phyloP scores from a whole-genome alignment of 2,888 invertebrate species.

The Tubulanus polymorphus region DNA sequence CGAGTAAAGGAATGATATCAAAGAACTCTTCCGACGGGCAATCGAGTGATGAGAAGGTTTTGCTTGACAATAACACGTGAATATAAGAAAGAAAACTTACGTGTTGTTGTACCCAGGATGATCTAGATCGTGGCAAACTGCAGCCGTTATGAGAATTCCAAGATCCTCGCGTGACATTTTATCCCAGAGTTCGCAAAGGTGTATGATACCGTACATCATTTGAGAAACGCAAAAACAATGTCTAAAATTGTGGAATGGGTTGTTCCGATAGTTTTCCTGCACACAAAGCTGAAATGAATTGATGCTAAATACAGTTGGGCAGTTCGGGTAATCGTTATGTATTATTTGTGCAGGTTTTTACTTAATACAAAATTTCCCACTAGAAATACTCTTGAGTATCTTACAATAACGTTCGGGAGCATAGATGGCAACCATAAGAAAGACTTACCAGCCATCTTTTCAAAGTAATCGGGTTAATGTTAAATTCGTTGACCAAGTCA shows the following conservation, averaged over 20 bases:
- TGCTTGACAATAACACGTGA: too few relatives aligned
- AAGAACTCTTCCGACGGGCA: too few relatives aligned
- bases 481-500: slow-evolving; percentile 48
- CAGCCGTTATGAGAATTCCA: slow-evolving; percentile 62
- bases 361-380: too few relatives aligned
- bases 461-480: slow-evolving; percentile 52
- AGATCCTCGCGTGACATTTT: slow-evolving; percentile 46
- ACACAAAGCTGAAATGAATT: slow-evolving; percentile 45
- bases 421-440: too few relatives aligned
- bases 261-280: slow-evolving; percentile 68
- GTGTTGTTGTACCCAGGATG: slow-evolving; percentile 55
- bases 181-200: slow-evolving; percentile 47
- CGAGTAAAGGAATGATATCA: too few relatives aligned
- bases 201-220: slow-evolving; percentile 66
- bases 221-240: slow-evolving; percentile 84
- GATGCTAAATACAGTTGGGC: too few relatives aligned
- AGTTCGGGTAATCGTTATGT: too few relatives aligned
- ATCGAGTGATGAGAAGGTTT: too few relatives aligned
- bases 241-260: slow-evolving; percentile 82
- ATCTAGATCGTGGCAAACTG: slow-evolving; percentile 73
- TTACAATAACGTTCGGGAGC: too few relatives aligned
- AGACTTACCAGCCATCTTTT: slow-evolving; percentile 53
- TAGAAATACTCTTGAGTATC: too few relatives aligned
- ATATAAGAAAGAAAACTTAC: too few relatives aligned
- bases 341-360: too few relatives aligned